Evolutionary conservation across 1,140 invertebrate species (phyloP), one percentile per base, ranked within the genome.

Genomic region (Bombus sylvicola): DNA sequence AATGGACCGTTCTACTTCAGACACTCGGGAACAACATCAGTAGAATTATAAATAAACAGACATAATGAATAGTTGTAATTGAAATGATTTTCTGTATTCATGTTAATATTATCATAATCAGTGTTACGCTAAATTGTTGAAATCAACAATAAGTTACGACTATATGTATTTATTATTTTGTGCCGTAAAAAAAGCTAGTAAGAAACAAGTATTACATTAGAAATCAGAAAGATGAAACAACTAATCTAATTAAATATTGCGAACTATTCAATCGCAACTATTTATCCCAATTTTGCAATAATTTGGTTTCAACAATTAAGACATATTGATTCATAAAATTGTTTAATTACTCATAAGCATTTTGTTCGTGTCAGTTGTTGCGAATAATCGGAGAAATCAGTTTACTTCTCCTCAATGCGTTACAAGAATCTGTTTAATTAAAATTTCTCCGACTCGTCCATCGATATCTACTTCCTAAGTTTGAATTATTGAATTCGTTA

Each of bases 371-470:
- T 3, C 59, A 64, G 62, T 62, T 41, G 28, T 5, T 15, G 28
- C 10, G n/a, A 78, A 78, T n/a, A 41, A 41, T 10, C 5, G 12
- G 10, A 31, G 41, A 43, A 34, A 78, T 43, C 22, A 79, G 22
- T 53, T 53, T 53, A 53, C 1, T 53, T 53, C 39, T 18, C 22
- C 9, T n/a, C 13, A 12, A 25, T 31, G 18, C 5, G 47, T 53
- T 0, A 15, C 73, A 74, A 73, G 72, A 74, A 74, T 74, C 18
- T 43, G n/a, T 73, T 43, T 73, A 41, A 72, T 74, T 74, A 74
- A 53, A 80, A 69, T 47, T 37, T 22, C 15, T 39, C 43, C 1
- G 25, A 10, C 12, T 41, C 5, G 12, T 47, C 1, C 5, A 10
- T 47, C 28, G 37, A 39, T 34, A 68, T 28, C 18, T 25, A 28